phyloP scores from a whole-genome alignment of 2,113 vertebrate species.

The Thamnophis sirtalis region DNA sequence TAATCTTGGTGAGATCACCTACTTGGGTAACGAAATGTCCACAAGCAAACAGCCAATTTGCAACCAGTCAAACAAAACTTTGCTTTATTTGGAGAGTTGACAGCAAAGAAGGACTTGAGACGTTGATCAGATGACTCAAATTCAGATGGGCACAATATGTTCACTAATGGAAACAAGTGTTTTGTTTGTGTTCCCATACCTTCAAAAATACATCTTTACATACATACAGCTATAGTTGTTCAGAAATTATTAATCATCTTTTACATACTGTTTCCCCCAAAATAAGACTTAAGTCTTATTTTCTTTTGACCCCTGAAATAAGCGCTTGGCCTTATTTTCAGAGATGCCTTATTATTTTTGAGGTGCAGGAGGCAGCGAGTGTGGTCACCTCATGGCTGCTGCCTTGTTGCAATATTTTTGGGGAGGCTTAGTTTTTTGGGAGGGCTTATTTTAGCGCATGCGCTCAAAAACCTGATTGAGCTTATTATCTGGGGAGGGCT shows the following conservation, averaged over 20 bases:
- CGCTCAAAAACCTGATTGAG: too few species aligned
- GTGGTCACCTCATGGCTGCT: too few species aligned
- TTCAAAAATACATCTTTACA: neutral
- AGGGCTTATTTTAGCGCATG: too few species aligned
- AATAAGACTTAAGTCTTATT: too few species aligned
- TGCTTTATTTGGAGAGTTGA: neutral
- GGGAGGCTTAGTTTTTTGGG: too few species aligned
- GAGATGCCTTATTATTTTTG: too few species aligned
- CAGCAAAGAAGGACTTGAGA: neutral
- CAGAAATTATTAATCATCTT: neutral
- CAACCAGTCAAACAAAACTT: neutral
- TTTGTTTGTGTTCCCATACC: neutral
- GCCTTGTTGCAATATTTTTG: too few species aligned
- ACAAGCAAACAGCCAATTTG: neutral
- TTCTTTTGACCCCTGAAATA: too few species aligned
- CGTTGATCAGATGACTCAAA: neutral
- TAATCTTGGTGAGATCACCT: neutral
- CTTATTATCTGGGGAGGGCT: too few species aligned
- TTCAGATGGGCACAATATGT: neutral
- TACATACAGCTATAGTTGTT: neutral
- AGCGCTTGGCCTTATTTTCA: too few species aligned
- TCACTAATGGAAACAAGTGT: neutral
- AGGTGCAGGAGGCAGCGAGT: too few species aligned
- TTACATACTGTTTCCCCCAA: neutral
- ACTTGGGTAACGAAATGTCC: neutral